Evolutionary conservation across 1,140 invertebrate species (phyloP), one percentile per base, ranked within the genome.

Genomic region (Drosophila elegans): DNA sequence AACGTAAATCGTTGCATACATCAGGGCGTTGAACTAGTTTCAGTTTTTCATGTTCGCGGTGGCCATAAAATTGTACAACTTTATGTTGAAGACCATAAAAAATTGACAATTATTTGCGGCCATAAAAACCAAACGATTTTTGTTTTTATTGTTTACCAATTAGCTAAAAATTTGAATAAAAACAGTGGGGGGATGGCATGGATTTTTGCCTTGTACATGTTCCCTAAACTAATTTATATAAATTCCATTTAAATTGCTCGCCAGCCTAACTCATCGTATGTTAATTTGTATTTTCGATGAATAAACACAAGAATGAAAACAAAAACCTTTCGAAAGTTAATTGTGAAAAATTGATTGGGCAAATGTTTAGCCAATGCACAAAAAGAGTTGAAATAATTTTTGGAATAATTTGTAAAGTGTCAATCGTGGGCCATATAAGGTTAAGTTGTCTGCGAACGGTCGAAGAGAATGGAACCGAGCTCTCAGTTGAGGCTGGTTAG

Each of bases 281-380:
- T 75, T 59, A 67, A 83, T 83, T 82, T 46, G 69, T 51, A 74
- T 66, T 62, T 57, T 42, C 67, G 44, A 42, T 49, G 51, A 39
- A 63, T 60, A 63, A 60, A 44, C 54, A 25, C 12, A 62, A 55
- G 32, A 39, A 3, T 25, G 27, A 29, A 36, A 44, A 44, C 56
- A 53, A 52, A 44, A 53, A 44, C 42, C 32, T 73, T 72, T 82
- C 11, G 48, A 83, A 88, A 84, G 76, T 80, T 84, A 89, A 88
- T 88, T 89, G 80, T 88, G 84, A 88, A 89, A 89, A 88, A 88
- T 84, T 74, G 76, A 53, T 48, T 74, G 64, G 51, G 75, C 84
- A 88, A 89, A 83, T 85, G 81, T 62, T 84, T 67, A 77, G 60
- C 48, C 54, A 67, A 46, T 49, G 29, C 38, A 36, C 55, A 13